Evolutionary conservation across 1,140 invertebrate species (phyloP), one percentile per base, ranked within the genome.

Genomic region (Heliothis subflexa): DNA sequence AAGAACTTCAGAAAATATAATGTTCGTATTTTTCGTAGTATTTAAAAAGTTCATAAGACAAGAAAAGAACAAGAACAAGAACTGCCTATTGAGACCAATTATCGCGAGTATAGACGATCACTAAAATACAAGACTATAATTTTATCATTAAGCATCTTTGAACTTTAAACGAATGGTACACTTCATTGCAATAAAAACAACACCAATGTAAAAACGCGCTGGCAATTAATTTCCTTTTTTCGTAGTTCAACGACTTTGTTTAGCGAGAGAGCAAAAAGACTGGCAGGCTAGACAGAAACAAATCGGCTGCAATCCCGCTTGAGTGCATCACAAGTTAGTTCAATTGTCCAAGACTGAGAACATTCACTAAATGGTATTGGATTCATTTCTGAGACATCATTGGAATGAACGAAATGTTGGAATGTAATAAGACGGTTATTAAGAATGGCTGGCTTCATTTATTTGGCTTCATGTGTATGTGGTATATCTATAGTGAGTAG

Each of bases 211-310:
- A 40, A 33, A 64, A 64, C 33, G 40, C 1, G 14, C n/a, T 1
- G 16, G 28, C 33, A 28, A 64, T 64, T 45, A 45, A 40, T 64
- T 64, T 64, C 14, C 61, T 64, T 64, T 64, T 64, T 55, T 16
- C 61, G 33, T 64, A 16, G 33, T 64, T 45, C 61, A 11, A 45
- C 61, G 33, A 45, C 33, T 16, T 18, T 16, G 61, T 45, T 45
- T 16, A 64, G 61, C 14, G 61, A 64, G 33, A 64, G 28, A 64
- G n/a, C 11, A 64, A 64, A 64, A 64, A 64, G 16, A 28, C 18
- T 28, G 28, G 3, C 14, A 33, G 16, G 16, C 13, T 16, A 16
- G 61, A 64, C 33, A 64, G n/a, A 45, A 45, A 64, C 61, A 64
- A 64, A 64, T 64, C 33, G 33, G 11, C n/a, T 64, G 61, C 18